Conservation (phyloP, 2,113 vertebrate species). For the Heterochromis multidens region DNA sequence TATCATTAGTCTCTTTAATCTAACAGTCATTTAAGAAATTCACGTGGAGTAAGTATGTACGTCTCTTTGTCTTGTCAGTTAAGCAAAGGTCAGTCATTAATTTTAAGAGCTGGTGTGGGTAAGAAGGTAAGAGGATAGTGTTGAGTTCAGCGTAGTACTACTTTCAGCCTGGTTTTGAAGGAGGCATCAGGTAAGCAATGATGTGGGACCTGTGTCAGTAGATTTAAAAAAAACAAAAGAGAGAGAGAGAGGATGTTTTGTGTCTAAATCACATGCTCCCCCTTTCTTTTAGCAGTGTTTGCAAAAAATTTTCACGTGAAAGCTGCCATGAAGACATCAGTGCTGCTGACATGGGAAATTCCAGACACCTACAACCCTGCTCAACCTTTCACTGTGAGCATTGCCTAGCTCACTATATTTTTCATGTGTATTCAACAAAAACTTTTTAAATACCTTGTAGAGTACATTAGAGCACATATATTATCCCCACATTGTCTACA, state of each 20-base stretch:
- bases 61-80: constrained; percentile 60
- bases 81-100: constrained; percentile 58
- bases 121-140: constrained; percentile 67
- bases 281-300: constrained; percentile 99
- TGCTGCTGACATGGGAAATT: constrained; percentile 97
- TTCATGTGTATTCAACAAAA: background rate
- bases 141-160: constrained; percentile 49
- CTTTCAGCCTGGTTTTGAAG: constrained; percentile 54
- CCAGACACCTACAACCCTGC: constrained; percentile 98
- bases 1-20: constrained; percentile 15
- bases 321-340: constrained; percentile 98
- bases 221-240: background rate
- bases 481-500: background rate
- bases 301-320: constrained; percentile 99
- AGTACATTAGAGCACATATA: background rate
- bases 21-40: constrained; percentile 61
- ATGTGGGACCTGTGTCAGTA: background rate
- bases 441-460: background rate
- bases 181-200: constrained; percentile 74
- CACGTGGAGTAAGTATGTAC: constrained; percentile 61
- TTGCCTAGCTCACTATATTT: background rate
- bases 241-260: constrained; percentile 10
- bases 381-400: constrained; percentile 97
- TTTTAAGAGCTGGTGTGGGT: constrained; percentile 51
- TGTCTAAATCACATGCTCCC: constrained; percentile 87